These are phyloP conservation scores for Catonia carolina DNA, from an alignment of 2,888 invertebrate genomes.

Conservation along the genomic window DNA sequence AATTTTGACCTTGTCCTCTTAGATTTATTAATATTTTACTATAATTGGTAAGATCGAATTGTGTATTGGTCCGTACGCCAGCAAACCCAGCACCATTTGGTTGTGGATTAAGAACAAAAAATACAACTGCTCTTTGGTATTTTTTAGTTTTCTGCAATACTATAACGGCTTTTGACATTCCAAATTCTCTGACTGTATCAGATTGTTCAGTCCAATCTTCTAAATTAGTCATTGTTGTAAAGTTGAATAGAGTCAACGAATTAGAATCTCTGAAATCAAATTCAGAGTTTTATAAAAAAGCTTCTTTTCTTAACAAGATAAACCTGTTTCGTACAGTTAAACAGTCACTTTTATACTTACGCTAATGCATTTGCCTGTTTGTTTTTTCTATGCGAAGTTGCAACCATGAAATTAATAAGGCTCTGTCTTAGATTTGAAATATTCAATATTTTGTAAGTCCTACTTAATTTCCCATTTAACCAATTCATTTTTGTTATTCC, in stretches of 20 bases:
- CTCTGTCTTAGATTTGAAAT: no score
- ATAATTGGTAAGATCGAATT: slow-evolving; percentile 48
- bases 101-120: slow-evolving; percentile 58
- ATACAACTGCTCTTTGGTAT: slow-evolving; percentile 56
- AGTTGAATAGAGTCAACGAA: slow-evolving; percentile 48
- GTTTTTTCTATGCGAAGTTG: no score
- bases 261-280: neutral
- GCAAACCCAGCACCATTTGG: slow-evolving; percentile 62
- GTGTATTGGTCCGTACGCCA: slow-evolving; percentile 48
- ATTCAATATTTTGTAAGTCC: no score
- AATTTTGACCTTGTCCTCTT: slow-evolving; percentile 52
- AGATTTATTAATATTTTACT: slow-evolving; percentile 49
- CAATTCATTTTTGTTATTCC: no score
- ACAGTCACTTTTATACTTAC: no score
- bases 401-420: no score
- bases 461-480: no score
- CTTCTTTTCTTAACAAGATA: neutral
- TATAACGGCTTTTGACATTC: slow-evolving; percentile 58
- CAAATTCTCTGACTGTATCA: slow-evolving; percentile 55
- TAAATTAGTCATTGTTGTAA: slow-evolving; percentile 46
- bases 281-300: no score
- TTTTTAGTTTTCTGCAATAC: slow-evolving; percentile 51
- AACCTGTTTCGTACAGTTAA: neutral
- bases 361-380: no score
- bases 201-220: slow-evolving; percentile 56